Percentiles rank a stretch among this genome's conserved stretches.
Evolutionary conservation across 2,797 vertebrate genomes (phyloP).

Genomic region (Sciurus vulgaris): DNA sequence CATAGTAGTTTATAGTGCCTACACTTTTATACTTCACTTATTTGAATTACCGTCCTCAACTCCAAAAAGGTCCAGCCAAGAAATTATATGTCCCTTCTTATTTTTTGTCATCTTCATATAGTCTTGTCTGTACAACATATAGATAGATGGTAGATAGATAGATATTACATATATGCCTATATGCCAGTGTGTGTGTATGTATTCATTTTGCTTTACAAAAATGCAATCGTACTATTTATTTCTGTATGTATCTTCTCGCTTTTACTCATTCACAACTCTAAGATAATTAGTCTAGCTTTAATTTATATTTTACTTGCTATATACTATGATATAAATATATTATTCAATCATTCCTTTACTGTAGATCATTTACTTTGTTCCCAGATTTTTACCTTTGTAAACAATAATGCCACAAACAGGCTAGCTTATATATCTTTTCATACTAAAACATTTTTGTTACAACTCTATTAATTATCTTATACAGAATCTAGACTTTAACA

Average conservation of each 20-base stretch:
- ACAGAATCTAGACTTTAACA: background rate
- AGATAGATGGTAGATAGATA: background rate
- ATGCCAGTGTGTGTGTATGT: background rate
- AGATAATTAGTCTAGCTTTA: background rate
- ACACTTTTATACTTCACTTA: background rate
- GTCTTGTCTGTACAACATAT: background rate
- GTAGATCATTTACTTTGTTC: background rate
- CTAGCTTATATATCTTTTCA: background rate
- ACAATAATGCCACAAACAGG: slow-evolving; percentile 23
- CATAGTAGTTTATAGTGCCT: background rate
- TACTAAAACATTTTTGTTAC: background rate
- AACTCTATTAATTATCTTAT: background rate
- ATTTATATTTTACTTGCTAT: background rate
- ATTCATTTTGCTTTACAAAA: background rate
- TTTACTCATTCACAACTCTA: background rate
- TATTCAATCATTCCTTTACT: background rate
- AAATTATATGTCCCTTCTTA: background rate
- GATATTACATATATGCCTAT: background rate
- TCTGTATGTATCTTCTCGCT: background rate
- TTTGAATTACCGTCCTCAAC: background rate
- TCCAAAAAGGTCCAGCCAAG: background rate
- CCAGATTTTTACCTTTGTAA: slow-evolving; percentile 1
- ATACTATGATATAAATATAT: background rate
- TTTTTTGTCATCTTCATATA: background rate
- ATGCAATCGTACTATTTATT: background rate